phyloP scores from a whole-genome alignment of 2,797 vertebrate genomes.

The Coccyzus lansbergi region DNA sequence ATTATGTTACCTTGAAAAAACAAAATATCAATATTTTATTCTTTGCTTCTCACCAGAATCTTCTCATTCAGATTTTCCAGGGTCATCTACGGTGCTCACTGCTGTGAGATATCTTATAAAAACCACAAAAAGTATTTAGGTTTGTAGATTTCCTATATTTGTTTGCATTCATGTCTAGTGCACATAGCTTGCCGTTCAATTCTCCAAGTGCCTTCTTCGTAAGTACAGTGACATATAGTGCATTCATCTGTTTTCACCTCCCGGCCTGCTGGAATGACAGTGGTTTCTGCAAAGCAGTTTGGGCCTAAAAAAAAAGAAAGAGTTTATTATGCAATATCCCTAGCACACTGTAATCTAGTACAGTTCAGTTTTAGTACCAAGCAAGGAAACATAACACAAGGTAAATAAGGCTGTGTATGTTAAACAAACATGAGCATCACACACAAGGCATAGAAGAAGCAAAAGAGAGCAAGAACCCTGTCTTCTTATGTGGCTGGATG shows the following conservation, averaged over 20 bases:
- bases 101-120: conserved; percentile 64
- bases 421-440: fast-evolving
- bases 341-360: not conserved
- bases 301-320: conserved; percentile 84
- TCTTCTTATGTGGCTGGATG: fast-evolving
- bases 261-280: conserved; percentile 94
- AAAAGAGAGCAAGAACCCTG: not conserved
- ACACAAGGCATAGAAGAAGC: not conserved
- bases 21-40: conserved; percentile 45
- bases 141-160: conserved; percentile 79
- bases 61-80: conserved; percentile 22
- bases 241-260: conserved; percentile 97
- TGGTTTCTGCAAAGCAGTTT: conserved; percentile 96
- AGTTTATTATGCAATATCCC: not conserved
- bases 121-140: not conserved
- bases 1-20: conserved; percentile 62
- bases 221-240: conserved; percentile 98
- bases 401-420: fast-evolving
- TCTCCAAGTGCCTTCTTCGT: conserved; percentile 96
- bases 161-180: conserved; percentile 95
- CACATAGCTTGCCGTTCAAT: conserved; percentile 97
- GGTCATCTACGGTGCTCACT: conserved; percentile 11
- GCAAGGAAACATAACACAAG: fast-evolving
- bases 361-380: not conserved
- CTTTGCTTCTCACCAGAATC: conserved; percentile 33